A percentile compares a stretch with the other conserved stretches of the same genome.
Conservation (phyloP, 2,113 vertebrate genomes). For the Phyllopteryx taeniolatus region DNA sequence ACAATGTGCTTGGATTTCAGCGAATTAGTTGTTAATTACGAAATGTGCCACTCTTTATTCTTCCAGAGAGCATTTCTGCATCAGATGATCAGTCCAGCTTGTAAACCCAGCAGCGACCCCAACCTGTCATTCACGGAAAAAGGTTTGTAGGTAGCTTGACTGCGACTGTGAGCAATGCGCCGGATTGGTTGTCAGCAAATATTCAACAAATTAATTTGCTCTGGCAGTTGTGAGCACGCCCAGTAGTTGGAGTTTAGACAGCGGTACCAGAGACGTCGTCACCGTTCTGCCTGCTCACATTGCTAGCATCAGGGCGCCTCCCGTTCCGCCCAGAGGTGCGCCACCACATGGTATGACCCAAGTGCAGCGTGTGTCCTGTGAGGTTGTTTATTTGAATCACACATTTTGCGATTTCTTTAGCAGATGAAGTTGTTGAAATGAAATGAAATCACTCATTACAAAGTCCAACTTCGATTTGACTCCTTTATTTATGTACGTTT, state of each 20-base stretch:
- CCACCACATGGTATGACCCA: slow-evolving; percentile 77
- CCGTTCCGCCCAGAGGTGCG: slow-evolving; percentile 86
- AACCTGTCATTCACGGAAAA: slow-evolving; percentile 97
- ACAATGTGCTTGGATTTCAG: neutral
- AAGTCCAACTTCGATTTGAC: too few relatives aligned
- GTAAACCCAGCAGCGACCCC: slow-evolving; percentile 97
- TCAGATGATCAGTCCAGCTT: slow-evolving; percentile 88
- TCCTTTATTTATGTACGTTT: too few relatives aligned
- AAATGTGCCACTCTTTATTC: slow-evolving; percentile 8
- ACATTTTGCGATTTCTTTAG: too few relatives aligned
- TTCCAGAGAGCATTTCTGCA: slow-evolving; percentile 93
- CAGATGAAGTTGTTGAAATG: too few relatives aligned
- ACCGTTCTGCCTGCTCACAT: slow-evolving; percentile 86
- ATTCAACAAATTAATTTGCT: neutral
- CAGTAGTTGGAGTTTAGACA: slow-evolving; percentile 97
- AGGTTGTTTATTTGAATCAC: neutral
- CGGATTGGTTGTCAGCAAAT: neutral
- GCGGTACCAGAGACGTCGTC: slow-evolving; percentile 85
- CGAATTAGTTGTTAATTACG: neutral
- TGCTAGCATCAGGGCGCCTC: slow-evolving; percentile 83
- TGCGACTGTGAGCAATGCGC: neutral
- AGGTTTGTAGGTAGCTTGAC: slow-evolving; percentile 68
- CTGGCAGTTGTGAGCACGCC: slow-evolving; percentile 82
- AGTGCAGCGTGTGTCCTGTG: too few relatives aligned
- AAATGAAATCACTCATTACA: too few relatives aligned